These are phyloP conservation scores for Papilio elwesi DNA, from an alignment of 2,888 invertebrate genomes.

Conservation along the genomic window DNA sequence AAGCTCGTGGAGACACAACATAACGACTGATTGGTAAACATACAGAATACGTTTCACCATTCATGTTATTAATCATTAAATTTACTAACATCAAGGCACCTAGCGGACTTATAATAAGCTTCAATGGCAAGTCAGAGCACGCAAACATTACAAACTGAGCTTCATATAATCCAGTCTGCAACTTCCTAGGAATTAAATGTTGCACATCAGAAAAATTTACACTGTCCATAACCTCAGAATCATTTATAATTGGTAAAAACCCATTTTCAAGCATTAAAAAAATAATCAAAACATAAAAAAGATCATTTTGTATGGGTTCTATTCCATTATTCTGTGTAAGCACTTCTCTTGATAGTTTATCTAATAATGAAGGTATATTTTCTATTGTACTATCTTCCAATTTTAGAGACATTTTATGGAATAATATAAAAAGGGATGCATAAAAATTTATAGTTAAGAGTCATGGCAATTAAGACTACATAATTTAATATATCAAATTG, in stretches of 20 bases:
- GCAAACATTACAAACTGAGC: slow-evolving; percentile 60
- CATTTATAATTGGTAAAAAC: slow-evolving; percentile 58
- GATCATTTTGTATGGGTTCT: slow-evolving; percentile 67
- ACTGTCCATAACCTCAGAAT: slow-evolving; percentile 50
- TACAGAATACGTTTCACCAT: slow-evolving; percentile 70
- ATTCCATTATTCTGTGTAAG: slow-evolving; percentile 52
- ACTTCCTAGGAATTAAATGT: slow-evolving; percentile 58
- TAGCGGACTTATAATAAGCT: slow-evolving; percentile 68
- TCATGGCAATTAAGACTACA: slow-evolving; percentile 12
- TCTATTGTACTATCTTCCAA: slow-evolving; percentile 72
- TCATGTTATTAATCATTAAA: slow-evolving; percentile 61
- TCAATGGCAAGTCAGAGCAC: slow-evolving; percentile 59
- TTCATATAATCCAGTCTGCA: slow-evolving; percentile 60
- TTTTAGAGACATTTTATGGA: slow-evolving; percentile 53
- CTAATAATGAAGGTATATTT: slow-evolving; percentile 58
- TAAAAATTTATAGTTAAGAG: slow-evolving; percentile 2
- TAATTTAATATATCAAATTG: slow-evolving; percentile 10
- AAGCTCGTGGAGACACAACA: slow-evolving; percentile 67
- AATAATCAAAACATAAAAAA: slow-evolving; percentile 66
- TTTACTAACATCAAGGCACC: slow-evolving; percentile 68
- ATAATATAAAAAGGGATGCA: background rate
- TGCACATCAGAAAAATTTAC: slow-evolving; percentile 50
- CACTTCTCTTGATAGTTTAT: slow-evolving; percentile 59
- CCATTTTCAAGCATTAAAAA: slow-evolving; percentile 73
- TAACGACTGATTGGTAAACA: slow-evolving; percentile 71